These are phyloP conservation scores for Diarsia dahlii DNA, from an alignment of 2,888 invertebrate genomes.

Conservation along the genomic window DNA sequence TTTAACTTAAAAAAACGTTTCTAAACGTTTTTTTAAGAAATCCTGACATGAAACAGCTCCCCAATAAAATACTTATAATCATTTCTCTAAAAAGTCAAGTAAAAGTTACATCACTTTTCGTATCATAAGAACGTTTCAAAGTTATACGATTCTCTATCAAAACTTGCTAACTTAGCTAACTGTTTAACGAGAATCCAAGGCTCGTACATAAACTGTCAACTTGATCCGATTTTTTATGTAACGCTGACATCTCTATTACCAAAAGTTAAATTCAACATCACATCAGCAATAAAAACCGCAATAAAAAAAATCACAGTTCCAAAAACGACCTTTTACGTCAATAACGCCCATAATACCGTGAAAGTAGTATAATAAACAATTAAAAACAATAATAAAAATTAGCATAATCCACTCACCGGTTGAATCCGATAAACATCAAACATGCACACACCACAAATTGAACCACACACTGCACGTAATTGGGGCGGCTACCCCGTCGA, in stretches of 20 bases:
- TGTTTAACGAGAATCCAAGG: conserved; percentile 36
- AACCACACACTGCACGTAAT: conserved; percentile 75
- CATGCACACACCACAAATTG: conserved; percentile 72
- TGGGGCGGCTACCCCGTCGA: conserved; percentile 66
- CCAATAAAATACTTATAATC: conserved; percentile 31
- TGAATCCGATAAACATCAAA: conserved; percentile 70
- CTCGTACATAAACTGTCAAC: conserved; percentile 30
- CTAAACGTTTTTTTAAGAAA: too few relatives aligned
- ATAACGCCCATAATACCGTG: conserved; percentile 36
- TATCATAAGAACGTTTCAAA: conserved; percentile 44
- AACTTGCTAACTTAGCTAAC: conserved; percentile 53
- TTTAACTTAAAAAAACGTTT: background rate
- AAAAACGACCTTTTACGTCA: conserved; percentile 36
- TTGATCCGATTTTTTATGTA: conserved; percentile 39
- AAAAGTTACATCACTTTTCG: conserved; percentile 48
- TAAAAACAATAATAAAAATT: conserved; percentile 58
- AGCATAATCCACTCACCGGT: conserved; percentile 64
- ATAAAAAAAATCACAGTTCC: conserved; percentile 10
- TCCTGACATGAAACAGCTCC: background rate
- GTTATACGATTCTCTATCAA: conserved; percentile 48
- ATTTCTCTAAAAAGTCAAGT: conserved; percentile 46
- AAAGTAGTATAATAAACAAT: conserved; percentile 51
- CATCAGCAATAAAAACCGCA: conserved; percentile 23
- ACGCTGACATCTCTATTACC: conserved; percentile 20
- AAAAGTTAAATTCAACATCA: conserved; percentile 34